Evolutionary conservation across 2,888 invertebrate species (phyloP).

Genomic region (Melanargia galathea): DNA sequence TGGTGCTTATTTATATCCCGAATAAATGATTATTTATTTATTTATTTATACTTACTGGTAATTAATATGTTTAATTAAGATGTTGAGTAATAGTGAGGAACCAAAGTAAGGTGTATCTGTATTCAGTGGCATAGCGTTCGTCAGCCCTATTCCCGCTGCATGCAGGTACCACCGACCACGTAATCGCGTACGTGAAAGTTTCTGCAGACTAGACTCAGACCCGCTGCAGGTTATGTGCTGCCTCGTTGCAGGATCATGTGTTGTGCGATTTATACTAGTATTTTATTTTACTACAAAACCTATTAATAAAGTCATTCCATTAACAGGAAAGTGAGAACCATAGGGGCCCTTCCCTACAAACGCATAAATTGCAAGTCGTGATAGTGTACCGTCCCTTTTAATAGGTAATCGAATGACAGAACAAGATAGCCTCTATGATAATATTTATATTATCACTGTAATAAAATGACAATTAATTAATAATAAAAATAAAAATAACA

Average conservation of each 20-base stretch:
- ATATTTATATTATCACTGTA: no score
- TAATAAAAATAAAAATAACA: no score
- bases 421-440: background rate
- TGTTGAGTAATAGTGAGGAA: no score
- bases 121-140: no score
- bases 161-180: conserved; percentile 13
- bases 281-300: background rate
- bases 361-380: background rate
- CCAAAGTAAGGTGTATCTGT: no score
- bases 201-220: conserved; percentile 17
- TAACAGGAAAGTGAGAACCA: background rate
- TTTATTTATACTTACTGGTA: no score
- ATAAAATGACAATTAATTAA: no score
- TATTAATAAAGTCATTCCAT: background rate
- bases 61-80: no score
- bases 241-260: background rate
- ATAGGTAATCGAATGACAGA: background rate
- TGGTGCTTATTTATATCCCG: no score
- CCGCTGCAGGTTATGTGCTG: conserved; percentile 16
- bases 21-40: no score
- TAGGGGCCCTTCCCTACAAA: background rate
- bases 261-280: background rate
- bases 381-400: background rate
- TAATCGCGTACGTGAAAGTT: conserved; percentile 26
- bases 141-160: conserved; percentile 14